A percentile compares a stretch with the other conserved stretches of the same genome.
phyloP scores from a whole-genome alignment of 2,113 vertebrate genomes.

The Tympanuchus pallidicinctus region DNA sequence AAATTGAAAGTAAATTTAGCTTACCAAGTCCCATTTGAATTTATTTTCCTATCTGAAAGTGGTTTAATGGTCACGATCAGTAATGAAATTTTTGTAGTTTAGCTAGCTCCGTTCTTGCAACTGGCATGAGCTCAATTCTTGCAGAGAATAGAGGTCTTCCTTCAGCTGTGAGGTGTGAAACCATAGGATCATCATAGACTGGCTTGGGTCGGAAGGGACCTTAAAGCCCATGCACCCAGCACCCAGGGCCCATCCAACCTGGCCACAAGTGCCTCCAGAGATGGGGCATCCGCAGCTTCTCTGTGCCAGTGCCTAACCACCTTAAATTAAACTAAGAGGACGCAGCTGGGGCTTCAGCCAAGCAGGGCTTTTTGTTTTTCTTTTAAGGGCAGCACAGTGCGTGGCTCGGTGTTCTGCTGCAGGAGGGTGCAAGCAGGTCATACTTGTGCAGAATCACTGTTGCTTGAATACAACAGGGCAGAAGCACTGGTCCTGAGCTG shows the following conservation, averaged over 20 bases:
- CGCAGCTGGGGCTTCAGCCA: background rate
- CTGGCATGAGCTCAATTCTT: background rate
- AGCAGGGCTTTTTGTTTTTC: no score
- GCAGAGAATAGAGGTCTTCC: background rate
- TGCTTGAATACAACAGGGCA: background rate
- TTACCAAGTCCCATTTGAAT: slow-evolving; percentile 16
- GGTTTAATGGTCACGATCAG: background rate
- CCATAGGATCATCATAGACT: background rate
- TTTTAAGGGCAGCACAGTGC: no score
- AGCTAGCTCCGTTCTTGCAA: background rate
- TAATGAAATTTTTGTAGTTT: background rate
- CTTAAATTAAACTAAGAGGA: background rate
- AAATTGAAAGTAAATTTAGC: slow-evolving; percentile 30
- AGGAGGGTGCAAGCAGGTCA: accelerated
- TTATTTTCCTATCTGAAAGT: slow-evolving; percentile 36
- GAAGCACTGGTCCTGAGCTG: background rate
- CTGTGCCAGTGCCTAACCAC: no score
- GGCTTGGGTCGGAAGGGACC: background rate
- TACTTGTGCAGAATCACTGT: background rate
- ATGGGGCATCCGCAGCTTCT: no score
- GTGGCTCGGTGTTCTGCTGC: background rate
- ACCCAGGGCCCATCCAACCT: no score
- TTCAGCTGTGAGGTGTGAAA: background rate
- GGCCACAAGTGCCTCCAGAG: no score
- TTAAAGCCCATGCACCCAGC: no score